These are phyloP conservation scores for Patiria miniata DNA, from an alignment of 35 echinoderm and acorn worm species.

Conservation along the genomic window DNA sequence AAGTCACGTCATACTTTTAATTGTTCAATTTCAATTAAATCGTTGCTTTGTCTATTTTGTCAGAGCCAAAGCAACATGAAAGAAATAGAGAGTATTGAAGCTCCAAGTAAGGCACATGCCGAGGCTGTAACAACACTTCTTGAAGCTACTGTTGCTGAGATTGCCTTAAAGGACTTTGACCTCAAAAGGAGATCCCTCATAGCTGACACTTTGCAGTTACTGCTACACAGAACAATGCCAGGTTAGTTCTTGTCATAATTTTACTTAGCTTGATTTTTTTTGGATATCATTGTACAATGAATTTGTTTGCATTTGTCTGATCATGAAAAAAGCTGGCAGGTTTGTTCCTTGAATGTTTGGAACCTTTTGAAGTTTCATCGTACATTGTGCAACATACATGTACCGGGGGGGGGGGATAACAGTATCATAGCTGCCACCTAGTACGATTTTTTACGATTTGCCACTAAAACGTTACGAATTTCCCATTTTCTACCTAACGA, in stretches of 20 bases:
- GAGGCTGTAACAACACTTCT: conserved; percentile 66
- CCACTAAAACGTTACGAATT: too few relatives aligned
- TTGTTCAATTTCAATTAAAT: too few relatives aligned
- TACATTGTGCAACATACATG: too few relatives aligned
- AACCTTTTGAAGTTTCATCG: too few relatives aligned
- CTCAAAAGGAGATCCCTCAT: conserved; percentile 52
- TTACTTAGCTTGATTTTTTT: too few relatives aligned
- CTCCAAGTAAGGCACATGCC: conserved; percentile 40
- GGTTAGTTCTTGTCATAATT: conserved; percentile 51
- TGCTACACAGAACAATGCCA: conserved; percentile 55
- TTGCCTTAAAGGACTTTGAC: conserved; percentile 58
- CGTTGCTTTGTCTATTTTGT: background rate
- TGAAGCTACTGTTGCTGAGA: conserved; percentile 35
- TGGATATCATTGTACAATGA: background rate
- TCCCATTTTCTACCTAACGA: too few relatives aligned
- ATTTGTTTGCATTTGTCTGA: background rate
- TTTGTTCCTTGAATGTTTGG: too few relatives aligned
- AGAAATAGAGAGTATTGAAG: background rate
- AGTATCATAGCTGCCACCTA: too few relatives aligned
- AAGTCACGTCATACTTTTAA: too few relatives aligned
- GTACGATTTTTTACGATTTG: too few relatives aligned
- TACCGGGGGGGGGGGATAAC: too few relatives aligned
- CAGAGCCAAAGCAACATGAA: background rate
- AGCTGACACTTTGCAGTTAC: conserved; percentile 37
- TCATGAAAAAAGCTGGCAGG: background rate